phyloP scores from a whole-genome alignment of 2,113 vertebrate genomes.

The Myotis davidii region DNA sequence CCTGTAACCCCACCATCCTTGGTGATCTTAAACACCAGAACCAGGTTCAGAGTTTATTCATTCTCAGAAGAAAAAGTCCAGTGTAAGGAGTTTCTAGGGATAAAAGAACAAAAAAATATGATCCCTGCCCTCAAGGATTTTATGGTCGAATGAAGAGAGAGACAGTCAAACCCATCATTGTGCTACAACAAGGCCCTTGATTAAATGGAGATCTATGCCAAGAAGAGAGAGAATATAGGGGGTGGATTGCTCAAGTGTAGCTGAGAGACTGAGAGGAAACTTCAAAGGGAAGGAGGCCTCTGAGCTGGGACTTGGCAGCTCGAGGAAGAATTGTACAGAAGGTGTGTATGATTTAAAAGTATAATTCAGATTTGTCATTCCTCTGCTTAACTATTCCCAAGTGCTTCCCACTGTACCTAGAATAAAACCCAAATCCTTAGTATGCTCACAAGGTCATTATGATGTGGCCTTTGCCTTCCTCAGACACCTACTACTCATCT shows the following conservation, averaged over 20 bases:
- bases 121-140: constrained; percentile 16
- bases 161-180: constrained; percentile 45
- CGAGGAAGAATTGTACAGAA: neutral
- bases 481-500: neutral
- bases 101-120: constrained; percentile 19
- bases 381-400: neutral
- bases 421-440: neutral
- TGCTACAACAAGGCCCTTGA: constrained; percentile 41
- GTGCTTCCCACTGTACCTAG: neutral
- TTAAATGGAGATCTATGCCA: constrained; percentile 24
- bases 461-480: neutral
- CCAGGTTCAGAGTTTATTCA: neutral
- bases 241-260: neutral
- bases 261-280: constrained; percentile 12
- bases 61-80: neutral
- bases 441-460: neutral
- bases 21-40: neutral
- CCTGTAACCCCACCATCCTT: neutral
- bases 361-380: neutral
- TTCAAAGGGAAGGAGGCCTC: constrained; percentile 48
- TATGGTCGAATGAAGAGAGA: constrained; percentile 58
- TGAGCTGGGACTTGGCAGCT: neutral
- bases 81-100: neutral
- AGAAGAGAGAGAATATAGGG: neutral
- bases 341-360: neutral